Percentiles rank a stretch among this genome's conserved stretches.
These are phyloP conservation scores for Ichneumoninae sp. DNA, from an alignment of 2,888 invertebrate genomes.

Conservation along the genomic window DNA sequence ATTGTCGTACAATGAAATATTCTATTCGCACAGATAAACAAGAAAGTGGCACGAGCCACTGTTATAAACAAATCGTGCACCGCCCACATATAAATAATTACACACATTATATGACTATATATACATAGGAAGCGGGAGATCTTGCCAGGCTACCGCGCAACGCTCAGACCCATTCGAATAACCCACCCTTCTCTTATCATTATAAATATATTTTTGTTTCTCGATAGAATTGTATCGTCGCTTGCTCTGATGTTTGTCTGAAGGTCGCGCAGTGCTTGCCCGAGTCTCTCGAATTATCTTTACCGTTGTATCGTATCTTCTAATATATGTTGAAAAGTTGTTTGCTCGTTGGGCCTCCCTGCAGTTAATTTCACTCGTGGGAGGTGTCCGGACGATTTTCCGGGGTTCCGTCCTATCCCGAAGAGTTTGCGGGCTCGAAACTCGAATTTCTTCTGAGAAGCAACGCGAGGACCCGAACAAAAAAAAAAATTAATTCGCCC, in stretches of 20 bases:
- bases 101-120: conserved; percentile 25
- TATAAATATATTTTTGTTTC: conserved; percentile 2
- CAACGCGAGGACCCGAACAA: neutral
- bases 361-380: neutral
- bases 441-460: neutral
- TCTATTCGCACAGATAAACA: neutral
- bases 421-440: neutral
- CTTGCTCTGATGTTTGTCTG: neutral
- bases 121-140: neutral
- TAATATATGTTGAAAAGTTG: neutral
- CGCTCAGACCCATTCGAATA: conserved; percentile 35
- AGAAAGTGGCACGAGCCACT: too few species aligned
- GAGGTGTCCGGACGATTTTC: neutral
- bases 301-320: neutral
- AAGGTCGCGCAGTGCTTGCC: conserved; percentile 28
- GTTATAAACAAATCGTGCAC: conserved; percentile 9
- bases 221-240: neutral
- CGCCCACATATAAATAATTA: conserved; percentile 20
- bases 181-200: conserved; percentile 20
- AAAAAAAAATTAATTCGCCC: neutral
- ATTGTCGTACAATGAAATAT: neutral
- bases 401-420: neutral
- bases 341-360: neutral
- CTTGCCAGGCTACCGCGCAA: conserved; percentile 30
- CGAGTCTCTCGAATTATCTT: conserved; percentile 21